These are phyloP conservation scores for Ophonus ardosiacus DNA, from an alignment of 2,888 invertebrate genomes.

Conservation along the genomic window DNA sequence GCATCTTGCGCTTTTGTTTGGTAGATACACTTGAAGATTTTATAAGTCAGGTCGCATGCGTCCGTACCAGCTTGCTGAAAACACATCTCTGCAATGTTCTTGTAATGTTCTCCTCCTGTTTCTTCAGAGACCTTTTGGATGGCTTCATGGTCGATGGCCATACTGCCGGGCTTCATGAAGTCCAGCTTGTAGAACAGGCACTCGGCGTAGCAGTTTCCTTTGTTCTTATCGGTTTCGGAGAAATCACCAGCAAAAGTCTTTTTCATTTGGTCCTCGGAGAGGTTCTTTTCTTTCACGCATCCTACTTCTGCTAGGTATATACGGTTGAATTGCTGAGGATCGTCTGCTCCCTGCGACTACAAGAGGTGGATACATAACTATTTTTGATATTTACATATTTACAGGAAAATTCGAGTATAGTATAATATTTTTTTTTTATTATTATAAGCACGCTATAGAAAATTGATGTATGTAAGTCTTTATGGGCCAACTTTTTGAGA, in stretches of 20 bases:
- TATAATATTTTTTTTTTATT: too few relatives aligned
- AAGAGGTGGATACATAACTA: neutral
- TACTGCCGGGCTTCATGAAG: conserved; percentile 73
- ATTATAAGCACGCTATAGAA: too few relatives aligned
- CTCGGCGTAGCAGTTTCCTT: conserved; percentile 75
- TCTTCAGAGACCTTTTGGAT: conserved; percentile 74
- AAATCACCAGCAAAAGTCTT: conserved; percentile 76
- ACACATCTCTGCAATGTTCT: conserved; percentile 75
- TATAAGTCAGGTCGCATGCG: conserved; percentile 68
- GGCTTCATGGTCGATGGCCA: conserved; percentile 70
- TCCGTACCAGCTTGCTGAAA: conserved; percentile 65
- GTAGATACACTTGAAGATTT: conserved; percentile 67
- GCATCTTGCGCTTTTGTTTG: conserved; percentile 48
- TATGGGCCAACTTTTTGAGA: too few relatives aligned
- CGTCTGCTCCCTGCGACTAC: neutral
- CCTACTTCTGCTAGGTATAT: neutral
- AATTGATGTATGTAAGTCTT: too few relatives aligned
- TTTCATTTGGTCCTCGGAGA: conserved; percentile 9
- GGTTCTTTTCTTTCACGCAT: neutral
- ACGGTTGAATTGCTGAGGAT: neutral
- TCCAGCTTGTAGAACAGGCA: conserved; percentile 77
- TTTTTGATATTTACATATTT: too few relatives aligned
- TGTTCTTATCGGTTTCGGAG: conserved; percentile 74
- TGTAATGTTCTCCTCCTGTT: conserved; percentile 72
- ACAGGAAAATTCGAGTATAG: too few relatives aligned